Base-by-base conservation (phyloP, 2,113 vertebrate genomes). In the Diadophis punctatus region DNA sequence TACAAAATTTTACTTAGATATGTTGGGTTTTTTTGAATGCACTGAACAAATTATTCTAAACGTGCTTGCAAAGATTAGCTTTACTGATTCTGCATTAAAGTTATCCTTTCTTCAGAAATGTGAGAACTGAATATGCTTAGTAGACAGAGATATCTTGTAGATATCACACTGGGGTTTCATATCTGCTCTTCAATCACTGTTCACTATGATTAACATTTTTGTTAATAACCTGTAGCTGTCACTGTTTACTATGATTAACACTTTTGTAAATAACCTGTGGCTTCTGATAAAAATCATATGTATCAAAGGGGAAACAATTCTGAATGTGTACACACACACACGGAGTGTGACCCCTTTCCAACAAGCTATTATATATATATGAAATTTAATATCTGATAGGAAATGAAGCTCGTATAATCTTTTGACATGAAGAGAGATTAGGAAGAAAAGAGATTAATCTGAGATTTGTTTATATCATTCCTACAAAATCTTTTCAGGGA, bases 371-470 rank as follows among this genome's bases (percentile, higher is more conserved):
- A 46, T 87, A 25, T 87, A 93, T 86, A 51, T 84, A 8, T 92
- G 90, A 97, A 98, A 97, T 99, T 98, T 97, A 97, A 98, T 98
- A 97, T 95, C 95, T 96, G 96, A 97, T 98, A 98, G 96, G 95
- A 97, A 96, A 98, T 97, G 96, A 97, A 97, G 97, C 96, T 95
- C 96, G 98, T 94, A 97, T 98, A 98, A 98, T 98, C 97, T 97
- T 97, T 96, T 97, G 97, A 98, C 97, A 97, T 97, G 97, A 94
- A 97, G 97, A 96, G 95, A 97, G 98, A 98, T 98, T 98, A 98
- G 96, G 94, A 97, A 97, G 96, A 97, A 97, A 97, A 96, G 96
- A 98, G 97, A 99, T 98, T 98, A 98, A 98, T 98, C 98, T 97
- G 97, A 97, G 96, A 97, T 98, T 98, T 98, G 95, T 97, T 97